Evolutionary conservation across 2,113 vertebrate genomes (phyloP).

Genomic region (Semicossyphus pulcher): DNA sequence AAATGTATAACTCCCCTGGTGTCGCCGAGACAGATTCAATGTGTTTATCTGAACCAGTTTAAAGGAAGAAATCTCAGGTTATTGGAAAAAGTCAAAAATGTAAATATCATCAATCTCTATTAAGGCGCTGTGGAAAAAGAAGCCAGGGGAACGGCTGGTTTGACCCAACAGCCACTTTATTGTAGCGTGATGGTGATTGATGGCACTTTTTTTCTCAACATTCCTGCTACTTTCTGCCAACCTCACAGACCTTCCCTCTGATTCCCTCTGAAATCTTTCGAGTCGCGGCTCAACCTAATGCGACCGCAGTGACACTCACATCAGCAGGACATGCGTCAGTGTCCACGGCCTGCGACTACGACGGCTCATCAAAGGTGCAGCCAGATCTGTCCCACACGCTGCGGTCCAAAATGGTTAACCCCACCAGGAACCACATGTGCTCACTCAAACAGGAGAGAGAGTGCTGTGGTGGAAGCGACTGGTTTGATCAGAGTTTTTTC

Average conservation of each 20-base stretch:
- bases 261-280: slow-evolving; percentile 31
- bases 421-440: slow-evolving; percentile 54
- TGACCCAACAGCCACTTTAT: slow-evolving; percentile 33
- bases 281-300: slow-evolving; percentile 48
- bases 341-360: slow-evolving; percentile 43
- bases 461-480: slow-evolving; percentile 28
- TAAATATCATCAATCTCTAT: slow-evolving; percentile 33
- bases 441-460: slow-evolving; percentile 46
- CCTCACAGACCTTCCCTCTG: slow-evolving; percentile 44
- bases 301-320: slow-evolving; percentile 68
- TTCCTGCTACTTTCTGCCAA: slow-evolving; percentile 45
- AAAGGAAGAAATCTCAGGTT: slow-evolving; percentile 3
- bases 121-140: slow-evolving; percentile 26
- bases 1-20: neutral
- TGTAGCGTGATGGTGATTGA: slow-evolving; percentile 47
- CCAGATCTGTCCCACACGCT: slow-evolving; percentile 67
- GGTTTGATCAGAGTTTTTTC: slow-evolving; percentile 20
- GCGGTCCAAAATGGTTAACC: slow-evolving; percentile 61
- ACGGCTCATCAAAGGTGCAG: slow-evolving; percentile 63
- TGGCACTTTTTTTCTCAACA: slow-evolving; percentile 43
- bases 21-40: neutral
- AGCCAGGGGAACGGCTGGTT: slow-evolving; percentile 33
- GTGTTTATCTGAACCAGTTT: neutral
- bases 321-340: slow-evolving; percentile 59
- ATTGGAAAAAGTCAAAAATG: slow-evolving; percentile 13